A percentile compares a stretch with the other conserved stretches of the same genome.
Conservation (phyloP, 2,888 invertebrate species). For the Drosophila nigritarsus region DNA sequence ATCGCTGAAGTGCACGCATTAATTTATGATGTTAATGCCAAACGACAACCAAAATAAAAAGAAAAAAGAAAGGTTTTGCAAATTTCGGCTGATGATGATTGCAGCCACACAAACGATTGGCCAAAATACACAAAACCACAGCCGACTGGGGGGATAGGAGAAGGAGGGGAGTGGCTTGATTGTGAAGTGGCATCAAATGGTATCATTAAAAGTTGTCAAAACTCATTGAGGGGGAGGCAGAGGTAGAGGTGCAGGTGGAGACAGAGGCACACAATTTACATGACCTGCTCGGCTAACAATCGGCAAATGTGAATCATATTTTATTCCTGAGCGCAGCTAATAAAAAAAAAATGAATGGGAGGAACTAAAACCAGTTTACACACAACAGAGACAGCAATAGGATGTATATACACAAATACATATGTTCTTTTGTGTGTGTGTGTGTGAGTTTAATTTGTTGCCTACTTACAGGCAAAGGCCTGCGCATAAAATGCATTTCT, state of each 20-base stretch:
- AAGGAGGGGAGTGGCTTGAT: neutral
- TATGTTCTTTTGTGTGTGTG: conserved; percentile 4
- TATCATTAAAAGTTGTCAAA: conserved; percentile 59
- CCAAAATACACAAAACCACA: conserved; percentile 21
- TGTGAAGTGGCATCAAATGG: conserved; percentile 45
- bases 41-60: conserved; percentile 22
- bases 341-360: neutral
- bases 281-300: conserved; percentile 47
- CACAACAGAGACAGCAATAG: conserved; percentile 2
- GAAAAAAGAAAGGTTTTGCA: conserved; percentile 34
- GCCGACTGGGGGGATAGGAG: neutral
- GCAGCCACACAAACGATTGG: conserved; percentile 26
- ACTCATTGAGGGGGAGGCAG: neutral
- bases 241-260: neutral
- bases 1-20: conserved; percentile 48
- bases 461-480: conserved; percentile 53
- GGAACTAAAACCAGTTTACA: neutral
- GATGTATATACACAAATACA: neutral
- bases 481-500: conserved; percentile 57
- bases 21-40: conserved; percentile 57
- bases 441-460: conserved; percentile 55
- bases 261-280: conserved; percentile 12
- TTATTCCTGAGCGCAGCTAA: conserved; percentile 52
- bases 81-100: conserved; percentile 49
- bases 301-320: conserved; percentile 75